A percentile compares a stretch with the other conserved stretches of the same genome.
phyloP scores from a whole-genome alignment of 2,888 invertebrate genomes.

The Eristalis intricaria region DNA sequence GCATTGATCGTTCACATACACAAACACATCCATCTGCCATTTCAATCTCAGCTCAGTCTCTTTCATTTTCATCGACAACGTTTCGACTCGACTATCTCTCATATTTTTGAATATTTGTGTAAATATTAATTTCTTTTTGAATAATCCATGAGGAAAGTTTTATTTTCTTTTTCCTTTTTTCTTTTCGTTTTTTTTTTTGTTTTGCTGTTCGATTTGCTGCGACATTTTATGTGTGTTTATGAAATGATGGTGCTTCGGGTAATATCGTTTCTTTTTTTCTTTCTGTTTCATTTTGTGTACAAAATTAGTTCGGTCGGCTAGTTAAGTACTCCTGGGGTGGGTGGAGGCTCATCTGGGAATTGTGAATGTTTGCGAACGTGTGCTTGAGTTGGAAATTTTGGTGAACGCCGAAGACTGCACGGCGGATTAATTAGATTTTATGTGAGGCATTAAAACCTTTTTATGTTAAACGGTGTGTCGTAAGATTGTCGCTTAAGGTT shows the following conservation, averaged over 20 bases:
- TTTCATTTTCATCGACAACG: slow-evolving; percentile 21
- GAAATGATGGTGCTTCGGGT: neutral
- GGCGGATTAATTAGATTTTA: slow-evolving; percentile 40
- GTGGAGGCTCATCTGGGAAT: slow-evolving; percentile 63
- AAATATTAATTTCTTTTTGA: slow-evolving; percentile 42
- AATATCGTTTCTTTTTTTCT: slow-evolving; percentile 12
- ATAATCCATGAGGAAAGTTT: slow-evolving; percentile 43
- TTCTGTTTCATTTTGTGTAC: slow-evolving; percentile 29
- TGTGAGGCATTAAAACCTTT: slow-evolving; percentile 23
- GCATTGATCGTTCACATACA: neutral
- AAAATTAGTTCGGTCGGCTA: slow-evolving; percentile 60
- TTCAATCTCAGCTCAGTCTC: neutral
- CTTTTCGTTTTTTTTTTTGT: slow-evolving; percentile 7
- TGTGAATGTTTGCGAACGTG: neutral
- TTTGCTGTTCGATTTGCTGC: slow-evolving; percentile 25
- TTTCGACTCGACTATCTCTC: neutral
- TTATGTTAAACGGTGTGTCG: slow-evolving; percentile 14
- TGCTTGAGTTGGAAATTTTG: slow-evolving; percentile 38
- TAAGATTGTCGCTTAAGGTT: neutral
- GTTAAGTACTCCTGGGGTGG: slow-evolving; percentile 43
- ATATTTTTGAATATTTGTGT: slow-evolving; percentile 45
- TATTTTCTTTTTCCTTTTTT: slow-evolving; percentile 1
- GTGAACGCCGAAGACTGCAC: slow-evolving; percentile 52
- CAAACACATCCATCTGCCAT: neutral
- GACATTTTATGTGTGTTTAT: slow-evolving; percentile 49